A percentile compares a stretch with the other conserved stretches of the same genome.
Evolutionary conservation across 2,797 vertebrate species (phyloP).

Genomic region (Alosa sapidissima): DNA sequence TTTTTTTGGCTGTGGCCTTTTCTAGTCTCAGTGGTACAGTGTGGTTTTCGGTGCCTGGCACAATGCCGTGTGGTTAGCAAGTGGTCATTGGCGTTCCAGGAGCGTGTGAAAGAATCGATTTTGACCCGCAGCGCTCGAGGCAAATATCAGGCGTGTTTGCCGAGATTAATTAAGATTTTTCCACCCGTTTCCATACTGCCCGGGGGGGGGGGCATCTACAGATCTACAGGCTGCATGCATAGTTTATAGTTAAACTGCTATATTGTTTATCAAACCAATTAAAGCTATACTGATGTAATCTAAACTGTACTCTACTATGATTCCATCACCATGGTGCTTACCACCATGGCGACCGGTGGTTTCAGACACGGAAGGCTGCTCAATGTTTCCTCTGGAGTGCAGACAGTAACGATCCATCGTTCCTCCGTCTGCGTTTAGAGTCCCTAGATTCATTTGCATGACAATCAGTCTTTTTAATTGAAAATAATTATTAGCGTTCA

Average conservation of each 20-base stretch:
- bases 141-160: conserved; percentile 70
- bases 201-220: neutral
- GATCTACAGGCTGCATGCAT: neutral
- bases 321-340: neutral
- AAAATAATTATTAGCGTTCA: conserved; percentile 58
- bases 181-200: conserved; percentile 33
- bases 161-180: conserved; percentile 73
- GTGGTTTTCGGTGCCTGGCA: neutral
- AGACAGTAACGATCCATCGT: neutral
- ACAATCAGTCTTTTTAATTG: conserved; percentile 57
- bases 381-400: neutral
- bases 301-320: neutral
- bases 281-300: neutral
- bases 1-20: neutral
- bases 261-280: neutral
- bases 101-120: conserved; percentile 65
- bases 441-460: conserved; percentile 39
- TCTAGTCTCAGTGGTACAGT: neutral
- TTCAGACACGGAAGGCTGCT: too few species aligned
- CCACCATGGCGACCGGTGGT: neutral
- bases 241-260: neutral
- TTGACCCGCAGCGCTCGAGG: conserved; percentile 62
- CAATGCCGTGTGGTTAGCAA: neutral
- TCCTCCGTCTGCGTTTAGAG: neutral
- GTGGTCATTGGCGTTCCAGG: conserved; percentile 47